Evolutionary conservation across 2,797 vertebrate genomes (phyloP).

Genomic region (Tolypeutes matacus): DNA sequence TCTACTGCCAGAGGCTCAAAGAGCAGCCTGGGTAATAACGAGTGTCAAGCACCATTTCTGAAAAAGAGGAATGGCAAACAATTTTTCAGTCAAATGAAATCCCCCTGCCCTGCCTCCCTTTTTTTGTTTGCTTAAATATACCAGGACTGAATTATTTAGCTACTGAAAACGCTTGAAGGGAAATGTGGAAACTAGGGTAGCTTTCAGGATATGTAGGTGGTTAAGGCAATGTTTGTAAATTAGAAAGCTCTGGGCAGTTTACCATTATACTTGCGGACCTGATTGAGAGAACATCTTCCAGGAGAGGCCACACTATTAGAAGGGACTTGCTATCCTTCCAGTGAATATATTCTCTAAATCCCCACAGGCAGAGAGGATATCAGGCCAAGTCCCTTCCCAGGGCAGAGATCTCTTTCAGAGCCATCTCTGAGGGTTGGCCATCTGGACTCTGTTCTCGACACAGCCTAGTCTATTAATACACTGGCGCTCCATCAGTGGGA

Average conservation of each 20-base stretch:
- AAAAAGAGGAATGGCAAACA: neutral
- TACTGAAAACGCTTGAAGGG: constrained; percentile 10
- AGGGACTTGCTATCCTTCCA: neutral
- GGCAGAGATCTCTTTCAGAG: neutral
- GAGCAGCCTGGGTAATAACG: neutral
- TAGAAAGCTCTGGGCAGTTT: constrained; percentile 19
- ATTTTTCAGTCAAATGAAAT: constrained; percentile 50
- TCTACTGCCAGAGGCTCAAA: neutral
- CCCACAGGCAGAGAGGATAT: neutral
- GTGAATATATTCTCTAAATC: neutral
- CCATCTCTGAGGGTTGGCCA: neutral
- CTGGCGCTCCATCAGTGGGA: neutral
- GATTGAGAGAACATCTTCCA: neutral
- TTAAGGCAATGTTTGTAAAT: constrained; percentile 22
- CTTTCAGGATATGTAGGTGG: neutral
- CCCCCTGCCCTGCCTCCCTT: no score
- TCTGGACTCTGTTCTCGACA: neutral
- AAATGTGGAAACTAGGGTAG: neutral
- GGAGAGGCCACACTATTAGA: neutral
- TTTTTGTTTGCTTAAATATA: neutral
- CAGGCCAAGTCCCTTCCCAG: neutral
- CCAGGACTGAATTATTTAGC: neutral
- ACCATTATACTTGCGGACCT: neutral
- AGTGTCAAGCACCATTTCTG: neutral
- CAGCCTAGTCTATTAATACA: neutral